These are phyloP conservation scores for Dendrocincla fuliginosa DNA, from an alignment of 2,797 vertebrate genomes.

Conservation along the genomic window DNA sequence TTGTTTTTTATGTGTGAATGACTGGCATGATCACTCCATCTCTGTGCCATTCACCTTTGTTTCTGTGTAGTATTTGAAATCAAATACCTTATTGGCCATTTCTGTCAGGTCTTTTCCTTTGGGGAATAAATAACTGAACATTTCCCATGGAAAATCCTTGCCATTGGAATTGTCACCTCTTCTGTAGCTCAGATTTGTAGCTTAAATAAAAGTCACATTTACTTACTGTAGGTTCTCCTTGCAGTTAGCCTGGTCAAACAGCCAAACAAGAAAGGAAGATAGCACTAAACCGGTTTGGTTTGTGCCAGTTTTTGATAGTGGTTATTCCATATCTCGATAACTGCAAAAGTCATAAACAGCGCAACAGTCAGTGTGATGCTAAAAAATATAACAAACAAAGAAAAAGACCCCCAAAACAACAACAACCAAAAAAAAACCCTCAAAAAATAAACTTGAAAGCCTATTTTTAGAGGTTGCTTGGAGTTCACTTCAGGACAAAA, in stretches of 20 bases:
- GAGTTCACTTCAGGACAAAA: background rate
- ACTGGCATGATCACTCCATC: background rate
- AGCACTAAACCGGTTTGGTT: background rate
- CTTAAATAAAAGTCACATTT: slow-evolving; percentile 3
- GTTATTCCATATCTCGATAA: background rate
- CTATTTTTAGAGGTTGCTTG: background rate
- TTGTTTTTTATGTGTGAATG: background rate
- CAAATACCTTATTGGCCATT: background rate
- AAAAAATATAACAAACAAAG: background rate
- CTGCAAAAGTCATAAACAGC: background rate
- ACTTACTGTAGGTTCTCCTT: background rate
- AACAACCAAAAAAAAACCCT: no score
- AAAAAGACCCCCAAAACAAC: no score
- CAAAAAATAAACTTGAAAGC: background rate
- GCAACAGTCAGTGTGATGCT: background rate
- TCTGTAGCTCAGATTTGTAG: background rate
- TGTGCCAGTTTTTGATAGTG: background rate
- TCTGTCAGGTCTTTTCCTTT: background rate
- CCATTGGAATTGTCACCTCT: background rate
- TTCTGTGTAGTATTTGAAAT: background rate
- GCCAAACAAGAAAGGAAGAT: background rate
- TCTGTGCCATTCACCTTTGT: background rate
- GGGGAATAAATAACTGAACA: background rate
- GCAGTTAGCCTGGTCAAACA: background rate
- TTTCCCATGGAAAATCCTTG: background rate